These are phyloP conservation scores for Diaprepes abbreviatus DNA, from an alignment of 2,888 invertebrate species.

Conservation along the genomic window DNA sequence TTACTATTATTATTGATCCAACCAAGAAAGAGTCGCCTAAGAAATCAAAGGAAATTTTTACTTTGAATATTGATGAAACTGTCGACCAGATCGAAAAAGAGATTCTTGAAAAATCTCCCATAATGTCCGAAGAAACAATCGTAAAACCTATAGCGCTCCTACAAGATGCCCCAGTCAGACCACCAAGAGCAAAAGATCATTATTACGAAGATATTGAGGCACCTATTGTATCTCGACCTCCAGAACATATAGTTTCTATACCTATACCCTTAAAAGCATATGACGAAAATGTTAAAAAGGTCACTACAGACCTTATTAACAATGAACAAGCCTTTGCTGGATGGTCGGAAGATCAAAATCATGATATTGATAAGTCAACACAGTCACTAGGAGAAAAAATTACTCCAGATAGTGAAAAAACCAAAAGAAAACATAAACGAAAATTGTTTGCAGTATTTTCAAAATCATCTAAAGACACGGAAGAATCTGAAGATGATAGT, in stretches of 20 bases:
- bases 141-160: slow-evolving; percentile 53
- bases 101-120: slow-evolving; percentile 58
- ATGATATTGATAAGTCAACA: slow-evolving; percentile 37
- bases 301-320: slow-evolving; percentile 60
- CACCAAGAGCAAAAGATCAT: slow-evolving; percentile 56
- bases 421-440: slow-evolving; percentile 56
- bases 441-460: slow-evolving; percentile 62
- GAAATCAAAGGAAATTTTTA: slow-evolving; percentile 60
- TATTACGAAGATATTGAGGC: slow-evolving; percentile 60
- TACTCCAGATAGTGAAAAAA: slow-evolving; percentile 56
- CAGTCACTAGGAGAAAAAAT: background rate
- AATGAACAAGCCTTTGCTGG: slow-evolving; percentile 61
- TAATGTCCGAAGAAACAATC: slow-evolving; percentile 57
- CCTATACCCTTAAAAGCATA: slow-evolving; percentile 20
- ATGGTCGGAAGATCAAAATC: slow-evolving; percentile 59
- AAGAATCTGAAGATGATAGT: slow-evolving; percentile 60
- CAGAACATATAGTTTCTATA: slow-evolving; percentile 49
- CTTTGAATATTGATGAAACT: slow-evolving; percentile 58
- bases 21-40: slow-evolving; percentile 58
- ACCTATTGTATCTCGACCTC: slow-evolving; percentile 49
- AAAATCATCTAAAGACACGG: slow-evolving; percentile 61
- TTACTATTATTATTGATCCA: slow-evolving; percentile 61
- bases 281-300: slow-evolving; percentile 53
- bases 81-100: slow-evolving; percentile 58
- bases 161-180: slow-evolving; percentile 53